Base-by-base conservation (phyloP, 2,113 vertebrate genomes). In the Promerops cafer region DNA sequence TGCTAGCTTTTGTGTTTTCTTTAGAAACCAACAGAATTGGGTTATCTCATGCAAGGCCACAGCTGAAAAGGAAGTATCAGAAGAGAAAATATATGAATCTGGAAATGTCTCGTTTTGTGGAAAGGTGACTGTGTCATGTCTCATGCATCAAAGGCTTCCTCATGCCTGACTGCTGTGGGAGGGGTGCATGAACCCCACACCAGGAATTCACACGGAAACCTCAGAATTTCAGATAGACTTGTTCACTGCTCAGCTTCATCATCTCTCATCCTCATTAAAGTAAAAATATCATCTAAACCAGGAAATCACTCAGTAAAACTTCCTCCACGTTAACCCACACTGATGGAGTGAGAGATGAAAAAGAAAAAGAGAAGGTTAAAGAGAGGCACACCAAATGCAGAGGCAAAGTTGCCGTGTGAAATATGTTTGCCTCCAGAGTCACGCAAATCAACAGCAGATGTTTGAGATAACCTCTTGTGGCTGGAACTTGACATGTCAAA, bases 21-120 rank as follows among this genome's bases (percentile, higher is more conserved):
- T 77, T 65, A 83, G 64, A 90, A 92, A 72, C 15, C 31, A 70
- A 21, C 28, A 68, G 42, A 75, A 56, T 3, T 81, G 66, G n/a
- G 16, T 66, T 94, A 45, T 91, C 57, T 94, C 92, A 94, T 26
- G 74, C 81, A 95, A 96, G 79, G 53, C 45, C 37, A 83, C 90
- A 92, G 68, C 59, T 88, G 84, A 68, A 75, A 64, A 91, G 71
- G 94, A 91, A 94, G 44, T 53, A 83, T 37, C 12, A 9, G 52
- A 61, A 81, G 42, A 90, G 78, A 79, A 89, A 95, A 84, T 63
- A 45, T 0, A 74, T 37, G 5, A 45, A 78, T 92, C 53, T 60
- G 47, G 68, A 68, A 71, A 71, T 42, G 59, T 88, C 50, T 94
- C 2, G 0, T 71, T 86, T 63, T 90, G 75, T 50, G 87, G 66